Evolutionary conservation across 2,888 invertebrate species (phyloP), one percentile per base, ranked within the genome.

Genomic region (Conchocele bisecta): DNA sequence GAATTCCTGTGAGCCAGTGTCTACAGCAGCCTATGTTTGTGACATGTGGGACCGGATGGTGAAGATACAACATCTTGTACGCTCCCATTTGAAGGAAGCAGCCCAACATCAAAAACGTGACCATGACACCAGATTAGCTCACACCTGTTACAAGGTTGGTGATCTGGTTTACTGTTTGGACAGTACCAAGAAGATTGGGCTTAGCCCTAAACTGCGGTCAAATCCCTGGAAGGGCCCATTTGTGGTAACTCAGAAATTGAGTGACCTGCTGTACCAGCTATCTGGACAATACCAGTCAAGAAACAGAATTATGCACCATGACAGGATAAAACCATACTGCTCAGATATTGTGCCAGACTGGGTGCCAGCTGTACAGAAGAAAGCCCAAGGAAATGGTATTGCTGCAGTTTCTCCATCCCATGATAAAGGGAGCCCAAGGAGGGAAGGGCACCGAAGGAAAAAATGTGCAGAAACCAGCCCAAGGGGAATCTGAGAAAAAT

Each of bases 191-290:
- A 53, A 20, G 5, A 29, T 60, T 41, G 65, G 67, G 44, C 20
- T 28, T 6, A 67, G 59, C 37, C 17, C 41, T 6, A 67, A 67
- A 24, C 31, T 67, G 13, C 31, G 29, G 15, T 22, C 59, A 37
- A 6, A 24, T 17, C 26, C 20, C 6, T 65, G 65, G 65, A 65
- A 65, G 41, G 66, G 66, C n/a, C 66, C 58, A 15, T 44, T 50
- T 13, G 15, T 58, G 7, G 20, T 66, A 3, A 20, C 11, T n/a
- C 44, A 33, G n/a, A 66, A 66, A 31, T 28, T 66, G 13, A 51
- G 33, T 39, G 66, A 66, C 33, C 17, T 66, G 15, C 17, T 66
- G 50, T 66, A 37, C 26, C 20, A 37, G 13, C 13, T 60, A 15
- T 9, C 11, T 20, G 13, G 31, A n/a, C 26, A 39, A n/a, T 28